Conservation (phyloP, 2,888 invertebrate species). For the Drosophila picticornis region DNA sequence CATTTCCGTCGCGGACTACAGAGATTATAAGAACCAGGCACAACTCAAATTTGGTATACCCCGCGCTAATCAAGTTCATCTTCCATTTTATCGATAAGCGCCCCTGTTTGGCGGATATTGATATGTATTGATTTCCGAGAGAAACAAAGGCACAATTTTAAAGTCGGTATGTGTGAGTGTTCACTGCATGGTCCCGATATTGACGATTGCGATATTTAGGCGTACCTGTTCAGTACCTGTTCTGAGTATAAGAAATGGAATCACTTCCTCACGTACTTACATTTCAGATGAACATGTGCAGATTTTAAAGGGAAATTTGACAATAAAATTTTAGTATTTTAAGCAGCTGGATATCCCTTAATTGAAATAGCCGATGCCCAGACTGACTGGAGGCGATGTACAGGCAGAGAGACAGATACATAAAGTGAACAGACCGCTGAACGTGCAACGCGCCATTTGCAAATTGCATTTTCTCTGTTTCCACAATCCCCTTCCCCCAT, state of each 20-base stretch:
- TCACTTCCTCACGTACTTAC: background rate
- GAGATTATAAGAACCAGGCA: background rate
- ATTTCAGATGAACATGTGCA: background rate
- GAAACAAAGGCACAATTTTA: background rate
- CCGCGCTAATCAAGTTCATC: background rate
- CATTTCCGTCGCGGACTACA: background rate
- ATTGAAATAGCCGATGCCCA: constrained; percentile 19
- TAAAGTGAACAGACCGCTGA: constrained; percentile 9
- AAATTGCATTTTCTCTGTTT: constrained; percentile 11
- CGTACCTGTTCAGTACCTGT: background rate
- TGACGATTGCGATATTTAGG: background rate
- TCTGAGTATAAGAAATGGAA: background rate
- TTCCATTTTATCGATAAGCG: background rate
- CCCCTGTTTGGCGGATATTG: background rate
- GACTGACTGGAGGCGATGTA: background rate
- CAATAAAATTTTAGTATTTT: background rate
- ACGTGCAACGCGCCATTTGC: constrained; percentile 26
- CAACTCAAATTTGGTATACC: background rate
- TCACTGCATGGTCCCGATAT: too few relatives aligned
- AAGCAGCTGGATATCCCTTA: background rate
- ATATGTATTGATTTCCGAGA: background rate
- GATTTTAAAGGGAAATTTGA: background rate
- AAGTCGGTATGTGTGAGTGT: too few relatives aligned
- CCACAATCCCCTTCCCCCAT: background rate
- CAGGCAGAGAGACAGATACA: background rate